A percentile compares a stretch with the other conserved stretches of the same genome.
These are phyloP conservation scores for Squalus acanthias DNA, from an alignment of 2,797 vertebrate genomes.

Conservation along the genomic window DNA sequence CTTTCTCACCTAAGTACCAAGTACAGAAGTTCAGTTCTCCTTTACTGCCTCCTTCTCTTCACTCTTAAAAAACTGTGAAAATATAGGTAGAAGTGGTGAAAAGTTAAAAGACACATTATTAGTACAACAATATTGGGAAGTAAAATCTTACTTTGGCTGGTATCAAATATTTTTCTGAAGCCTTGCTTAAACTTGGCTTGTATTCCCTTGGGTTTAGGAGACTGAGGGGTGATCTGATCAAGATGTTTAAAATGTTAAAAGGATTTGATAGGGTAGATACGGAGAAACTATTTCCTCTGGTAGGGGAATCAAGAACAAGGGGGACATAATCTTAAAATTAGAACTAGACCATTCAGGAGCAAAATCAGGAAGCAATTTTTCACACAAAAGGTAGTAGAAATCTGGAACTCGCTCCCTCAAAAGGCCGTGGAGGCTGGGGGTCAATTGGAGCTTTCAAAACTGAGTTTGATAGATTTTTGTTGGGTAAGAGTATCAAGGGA, in stretches of 20 bases:
- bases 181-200: background rate
- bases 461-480: too few relatives aligned
- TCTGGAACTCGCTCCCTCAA: too few relatives aligned
- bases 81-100: background rate
- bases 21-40: background rate
- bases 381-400: too few relatives aligned
- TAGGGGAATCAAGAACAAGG: too few relatives aligned
- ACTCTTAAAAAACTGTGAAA: background rate
- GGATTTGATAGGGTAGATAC: background rate
- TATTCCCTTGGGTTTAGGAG: background rate
- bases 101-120: background rate
- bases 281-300: too few relatives aligned
- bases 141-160: background rate
- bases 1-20: background rate
- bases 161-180: background rate
- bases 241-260: background rate
- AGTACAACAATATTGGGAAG: background rate
- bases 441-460: too few relatives aligned
- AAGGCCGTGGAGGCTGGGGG: too few relatives aligned
- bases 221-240: background rate
- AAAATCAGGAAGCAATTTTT: too few relatives aligned
- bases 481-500: too few relatives aligned
- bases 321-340: too few relatives aligned
- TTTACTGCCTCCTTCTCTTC: background rate
- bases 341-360: too few relatives aligned